Evolutionary conservation across 2,113 vertebrate species (phyloP), one percentile per base, ranked within the genome.

Genomic region (Scatophagus argus): DNA sequence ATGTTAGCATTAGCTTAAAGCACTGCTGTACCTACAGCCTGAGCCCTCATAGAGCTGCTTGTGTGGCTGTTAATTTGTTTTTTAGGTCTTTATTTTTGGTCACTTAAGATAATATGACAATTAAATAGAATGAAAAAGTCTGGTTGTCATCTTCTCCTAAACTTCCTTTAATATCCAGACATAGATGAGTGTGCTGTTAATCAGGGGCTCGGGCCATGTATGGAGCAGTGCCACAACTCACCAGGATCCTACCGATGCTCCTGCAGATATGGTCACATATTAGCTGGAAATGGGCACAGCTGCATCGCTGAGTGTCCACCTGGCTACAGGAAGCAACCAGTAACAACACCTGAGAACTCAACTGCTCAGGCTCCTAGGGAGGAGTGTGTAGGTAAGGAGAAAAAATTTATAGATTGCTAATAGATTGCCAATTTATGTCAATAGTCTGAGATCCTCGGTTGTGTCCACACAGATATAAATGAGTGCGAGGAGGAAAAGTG

Each of bases 401-500:
- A 9, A 31, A 46, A 43, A 6, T 32, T 21, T 44, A 19, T 21
- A 11, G 1, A 27, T 49, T 43, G 49, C 9, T 58, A n/a, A n/a
- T n/a, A n/a, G n/a, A n/a, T n/a, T n/a, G n/a, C 21, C 13, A 25
- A 14, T 2, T 16, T 31, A 0, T 12, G n/a, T 52, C n/a, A 13
- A 31, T 63, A 63, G 8, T 21, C 36, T 43, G 21, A 32, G 23
- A 31, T 32, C 43, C 9, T 4, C 19, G 23, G 8, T 72, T 84
- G 39, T 52, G 17, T 69, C 4, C 84, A 13, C 63, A 47, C 86
- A 94, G 93, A 93, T 86, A 82, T 90, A 19, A 82, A 93, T 38
- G 93, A 93, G 62, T 94, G 92, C 62, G 63, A 71, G 54, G 82
- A 88, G 51, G 73, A 72, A 5, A 67, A 2, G 13, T 94, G 94